Evolutionary conservation across 2,113 vertebrate species (phyloP).

Genomic region (Trematocara macrostoma): DNA sequence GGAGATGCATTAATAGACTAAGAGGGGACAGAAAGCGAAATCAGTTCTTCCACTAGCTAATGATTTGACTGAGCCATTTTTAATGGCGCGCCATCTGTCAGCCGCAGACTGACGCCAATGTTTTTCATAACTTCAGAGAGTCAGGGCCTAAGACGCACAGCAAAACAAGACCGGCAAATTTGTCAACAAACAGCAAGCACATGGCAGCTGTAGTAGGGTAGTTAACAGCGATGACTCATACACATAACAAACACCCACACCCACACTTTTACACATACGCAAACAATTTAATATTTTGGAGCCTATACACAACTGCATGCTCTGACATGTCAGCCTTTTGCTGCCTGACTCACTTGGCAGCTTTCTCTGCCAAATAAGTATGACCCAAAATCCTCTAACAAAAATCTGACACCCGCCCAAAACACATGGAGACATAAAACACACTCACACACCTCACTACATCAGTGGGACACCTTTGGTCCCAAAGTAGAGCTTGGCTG

Average conservation of each 20-base stretch:
- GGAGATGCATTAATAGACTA: conserved; percentile 29
- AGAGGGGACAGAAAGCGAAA: conserved; percentile 15
- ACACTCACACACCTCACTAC: neutral
- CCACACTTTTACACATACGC: neutral
- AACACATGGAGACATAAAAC: conserved; percentile 11
- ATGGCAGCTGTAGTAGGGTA: conserved; percentile 37
- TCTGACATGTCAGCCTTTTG: conserved; percentile 39
- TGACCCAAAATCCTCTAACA: conserved; percentile 15
- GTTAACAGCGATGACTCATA: conserved; percentile 15
- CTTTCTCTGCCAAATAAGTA: conserved; percentile 59
- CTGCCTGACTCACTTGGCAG: conserved; percentile 51
- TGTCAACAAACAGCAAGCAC: conserved; percentile 62
- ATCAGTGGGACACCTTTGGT: conserved; percentile 16
- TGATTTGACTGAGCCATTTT: conserved; percentile 34
- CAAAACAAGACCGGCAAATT: conserved; percentile 38
- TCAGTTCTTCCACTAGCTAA: conserved; percentile 45
- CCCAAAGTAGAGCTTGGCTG: conserved; percentile 17
- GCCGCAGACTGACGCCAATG: conserved; percentile 2
- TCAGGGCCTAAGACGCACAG: neutral
- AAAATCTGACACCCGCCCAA: conserved; percentile 28
- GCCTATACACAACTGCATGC: conserved; percentile 24
- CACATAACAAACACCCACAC: conserved; percentile 13
- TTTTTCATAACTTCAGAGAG: conserved; percentile 30
- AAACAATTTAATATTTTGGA: conserved; percentile 40
- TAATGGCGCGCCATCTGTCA: conserved; percentile 45